Base-by-base conservation (phyloP, 2,888 invertebrate species). In the Eupithecia abbreviata region DNA sequence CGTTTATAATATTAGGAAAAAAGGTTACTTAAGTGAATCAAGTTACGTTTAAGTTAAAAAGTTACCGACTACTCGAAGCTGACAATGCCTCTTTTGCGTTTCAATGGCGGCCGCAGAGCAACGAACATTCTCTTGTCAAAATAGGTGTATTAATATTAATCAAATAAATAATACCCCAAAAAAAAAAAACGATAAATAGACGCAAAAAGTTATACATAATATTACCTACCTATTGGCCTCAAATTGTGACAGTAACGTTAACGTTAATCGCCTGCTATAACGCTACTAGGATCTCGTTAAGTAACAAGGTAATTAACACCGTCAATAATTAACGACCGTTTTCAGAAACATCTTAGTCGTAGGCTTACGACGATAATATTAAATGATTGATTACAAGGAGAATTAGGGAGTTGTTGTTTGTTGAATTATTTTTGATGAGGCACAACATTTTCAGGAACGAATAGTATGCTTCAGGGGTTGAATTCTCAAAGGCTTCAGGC, bases 281-380 rank as follows among this genome's bases (percentile, higher is more conserved):
- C 45, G 68, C 13, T 47, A 69, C 47, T 6, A 49, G 72, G 51
- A 67, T 58, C 67, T 72, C 72, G 49, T 72, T 77, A 74, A 72
- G 62, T 74, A 71, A 62, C 65, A 72, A 72, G 72, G 74, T 77
- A 77, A 77, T 72, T 77, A 77, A 55, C 69, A 62, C 42, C 51
- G 43, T 77, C 72, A 77, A 74, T 79, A 73, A 76, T 73, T 72
- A 78, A 78, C 74, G 41, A 47, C 45, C 66, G 51, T 72, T 74
- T 75, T 72, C 74, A 66, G 6, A 45, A 55, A 65, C 77, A 43
- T 55, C 68, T 72, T 72, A 74, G 69, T 74, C 69, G 62, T 72
- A 62, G 72, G 72, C 77, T 66, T 6, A 66, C 18, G 55, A 49
- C n/a, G 72, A 77, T 71, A 43, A 73, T 43, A 4, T 42, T 74